Evolutionary conservation across 1,140 invertebrate species (phyloP).

Genomic region (Drosophila varians): DNA sequence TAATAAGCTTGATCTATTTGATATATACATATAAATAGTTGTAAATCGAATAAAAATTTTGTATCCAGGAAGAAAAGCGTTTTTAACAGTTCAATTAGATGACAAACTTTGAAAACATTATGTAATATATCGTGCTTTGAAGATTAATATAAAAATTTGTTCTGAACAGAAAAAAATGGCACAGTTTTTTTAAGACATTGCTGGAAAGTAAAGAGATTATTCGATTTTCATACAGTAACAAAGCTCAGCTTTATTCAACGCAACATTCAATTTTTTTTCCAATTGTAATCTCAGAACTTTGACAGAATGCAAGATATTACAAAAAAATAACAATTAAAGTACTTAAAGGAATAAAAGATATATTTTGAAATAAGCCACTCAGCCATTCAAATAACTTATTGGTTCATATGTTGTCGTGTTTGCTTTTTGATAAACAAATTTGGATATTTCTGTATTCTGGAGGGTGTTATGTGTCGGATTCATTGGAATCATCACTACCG

Average conservation of each 20-base stretch:
- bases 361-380: conserved; percentile 69
- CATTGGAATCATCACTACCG: conserved; percentile 83
- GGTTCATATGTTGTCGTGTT: conserved; percentile 38
- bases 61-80: too few relatives aligned
- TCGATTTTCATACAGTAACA: not conserved
- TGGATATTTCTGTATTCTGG: conserved; percentile 42
- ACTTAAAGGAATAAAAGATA: conserved; percentile 67
- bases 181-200: conserved; percentile 15
- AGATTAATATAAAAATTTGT: conserved; percentile 3
- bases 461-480: conserved; percentile 70
- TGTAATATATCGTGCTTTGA: conserved; percentile 34
- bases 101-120: not conserved
- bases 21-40: not conserved
- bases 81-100: too few relatives aligned
- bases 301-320: conserved; percentile 30
- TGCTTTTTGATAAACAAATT: conserved; percentile 32
- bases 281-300: conserved; percentile 15
- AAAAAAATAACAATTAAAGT: conserved; percentile 46
- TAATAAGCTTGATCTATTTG: conserved; percentile 10
- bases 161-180: not conserved
- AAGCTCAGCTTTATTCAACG: too few relatives aligned
- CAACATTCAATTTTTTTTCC: not conserved
- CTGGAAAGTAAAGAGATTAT: conserved; percentile 18
- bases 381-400: conserved; percentile 66
- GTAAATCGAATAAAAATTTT: not conserved